Evolutionary conservation across 2,797 vertebrate genomes (phyloP).

Genomic region (Bovichtus diacanthus): DNA sequence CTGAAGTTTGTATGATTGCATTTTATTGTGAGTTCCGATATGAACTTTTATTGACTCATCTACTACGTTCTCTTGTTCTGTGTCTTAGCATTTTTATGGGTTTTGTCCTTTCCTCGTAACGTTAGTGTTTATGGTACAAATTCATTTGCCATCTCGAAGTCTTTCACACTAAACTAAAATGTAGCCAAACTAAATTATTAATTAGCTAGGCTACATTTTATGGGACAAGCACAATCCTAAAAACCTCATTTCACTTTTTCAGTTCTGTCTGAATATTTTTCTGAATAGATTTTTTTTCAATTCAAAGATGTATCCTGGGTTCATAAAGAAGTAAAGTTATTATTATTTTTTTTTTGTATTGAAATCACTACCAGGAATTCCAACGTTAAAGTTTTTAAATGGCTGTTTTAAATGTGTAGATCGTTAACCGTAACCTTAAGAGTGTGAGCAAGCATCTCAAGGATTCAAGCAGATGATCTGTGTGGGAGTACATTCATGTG

Average conservation of each 20-base stretch:
- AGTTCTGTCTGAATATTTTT: too few relatives aligned
- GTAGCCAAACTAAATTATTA: background rate
- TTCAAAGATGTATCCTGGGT: background rate
- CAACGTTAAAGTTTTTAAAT: background rate
- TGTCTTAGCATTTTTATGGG: background rate
- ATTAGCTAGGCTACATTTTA: background rate
- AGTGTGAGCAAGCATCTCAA: background rate
- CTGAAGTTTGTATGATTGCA: background rate
- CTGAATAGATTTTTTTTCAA: too few relatives aligned
- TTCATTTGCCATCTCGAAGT: background rate
- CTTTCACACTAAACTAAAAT: background rate
- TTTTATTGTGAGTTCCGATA: background rate
- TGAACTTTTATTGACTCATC: background rate
- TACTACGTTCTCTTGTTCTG: background rate
- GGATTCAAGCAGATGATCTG: background rate
- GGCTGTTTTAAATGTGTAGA: conserved; percentile 2
- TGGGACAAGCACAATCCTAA: background rate
- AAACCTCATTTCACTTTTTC: background rate
- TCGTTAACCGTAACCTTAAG: background rate
- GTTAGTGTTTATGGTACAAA: background rate
- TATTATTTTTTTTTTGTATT: too few relatives aligned
- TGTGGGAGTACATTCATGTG: conserved; percentile 2
- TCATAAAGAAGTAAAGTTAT: background rate
- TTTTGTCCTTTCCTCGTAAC: background rate
- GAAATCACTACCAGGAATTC: background rate